These are phyloP conservation scores for Phrynocephalus versicolor DNA, from an alignment of 2,113 vertebrate genomes.

Conservation along the genomic window DNA sequence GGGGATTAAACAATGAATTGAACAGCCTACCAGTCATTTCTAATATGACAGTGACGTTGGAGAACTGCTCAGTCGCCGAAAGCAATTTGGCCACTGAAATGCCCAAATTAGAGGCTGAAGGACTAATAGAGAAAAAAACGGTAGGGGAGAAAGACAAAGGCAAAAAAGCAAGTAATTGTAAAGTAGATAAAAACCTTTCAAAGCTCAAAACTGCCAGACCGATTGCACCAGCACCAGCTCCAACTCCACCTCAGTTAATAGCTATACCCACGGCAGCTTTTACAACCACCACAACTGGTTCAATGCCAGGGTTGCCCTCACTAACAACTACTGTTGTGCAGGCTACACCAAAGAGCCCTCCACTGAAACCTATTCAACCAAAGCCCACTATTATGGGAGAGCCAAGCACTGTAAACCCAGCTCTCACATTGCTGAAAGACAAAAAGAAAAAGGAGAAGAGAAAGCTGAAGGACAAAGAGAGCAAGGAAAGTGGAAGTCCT, in stretches of 20 bases:
- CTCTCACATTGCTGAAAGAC: constrained; percentile 89
- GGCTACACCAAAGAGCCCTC: constrained; percentile 90
- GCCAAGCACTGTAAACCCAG: constrained; percentile 87
- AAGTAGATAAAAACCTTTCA: constrained; percentile 88
- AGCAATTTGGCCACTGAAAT: constrained; percentile 86
- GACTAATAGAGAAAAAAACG: constrained; percentile 91
- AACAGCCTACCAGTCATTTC: constrained; percentile 94
- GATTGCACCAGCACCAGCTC: constrained; percentile 90
- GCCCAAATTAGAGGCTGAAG: constrained; percentile 97
- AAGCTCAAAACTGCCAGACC: constrained; percentile 91
- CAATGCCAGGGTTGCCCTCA: constrained; percentile 81
- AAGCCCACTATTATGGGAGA: constrained; percentile 93
- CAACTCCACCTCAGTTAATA: constrained; percentile 93
- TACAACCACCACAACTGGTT: constrained; percentile 81
- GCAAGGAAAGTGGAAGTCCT: constrained; percentile 83
- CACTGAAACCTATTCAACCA: constrained; percentile 96
- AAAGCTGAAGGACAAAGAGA: constrained; percentile 92
- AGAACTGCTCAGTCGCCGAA: constrained; percentile 85
- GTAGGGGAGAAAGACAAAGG: constrained; percentile 81
- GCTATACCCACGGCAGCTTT: constrained; percentile 91
- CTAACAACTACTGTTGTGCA: constrained; percentile 87
- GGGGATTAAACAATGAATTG: constrained; percentile 84
- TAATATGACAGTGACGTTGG: constrained; percentile 92
- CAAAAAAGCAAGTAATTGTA: constrained; percentile 87
- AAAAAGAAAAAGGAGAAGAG: constrained; percentile 96